Evolutionary conservation across 2,888 invertebrate genomes (phyloP), one percentile per base, ranked within the genome.

Genomic region (Dynastes maya): DNA sequence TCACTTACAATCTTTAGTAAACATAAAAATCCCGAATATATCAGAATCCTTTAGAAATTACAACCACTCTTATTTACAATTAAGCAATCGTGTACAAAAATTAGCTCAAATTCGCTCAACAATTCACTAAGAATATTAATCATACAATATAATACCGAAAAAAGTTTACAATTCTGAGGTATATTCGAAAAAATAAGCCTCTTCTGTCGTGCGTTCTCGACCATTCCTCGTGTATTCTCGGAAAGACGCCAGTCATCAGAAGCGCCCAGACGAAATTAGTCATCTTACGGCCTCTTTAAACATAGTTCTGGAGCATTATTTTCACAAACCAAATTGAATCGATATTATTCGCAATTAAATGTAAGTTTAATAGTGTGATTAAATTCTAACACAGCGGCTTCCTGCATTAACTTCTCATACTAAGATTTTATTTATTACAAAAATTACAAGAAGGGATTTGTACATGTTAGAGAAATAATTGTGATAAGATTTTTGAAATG

Each of bases 201-300:
- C 22, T n/a, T 49, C 4, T 53, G 4, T 80, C 80, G 80, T 70
- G 27, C 3, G 22, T 58, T 58, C 64, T 51, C 79, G 81, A 4
- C 22, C 11, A 13, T 37, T 55, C 45, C 4, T 79, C 82, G 82
- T 71, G 51, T 49, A 11, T 22, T 29, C 49, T 82, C 83, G 83
- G 70, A 70, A 77, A 83, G 84, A 84, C 85, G 86, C 80, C 85
- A 85, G 83, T 84, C 84, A 84, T 80, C 84, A 82, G 81, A 82
- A 84, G 82, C 86, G 85, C 84, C 81, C 81, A 78, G 84, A 84
- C 85, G 80, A 83, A 86, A 86, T 86, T 86, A 87, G 87, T 87
- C 86, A 87, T 84, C 85, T 83, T 84, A 83, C 86, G 86, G 84
- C 84, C 84, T 85, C 85, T 85, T 86, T 84, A 85, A 84, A 85